Percentiles rank a stretch among this genome's conserved stretches.
These are phyloP conservation scores for Galagoides demidoff DNA, from an alignment of 2,797 vertebrate species.

Conservation along the genomic window DNA sequence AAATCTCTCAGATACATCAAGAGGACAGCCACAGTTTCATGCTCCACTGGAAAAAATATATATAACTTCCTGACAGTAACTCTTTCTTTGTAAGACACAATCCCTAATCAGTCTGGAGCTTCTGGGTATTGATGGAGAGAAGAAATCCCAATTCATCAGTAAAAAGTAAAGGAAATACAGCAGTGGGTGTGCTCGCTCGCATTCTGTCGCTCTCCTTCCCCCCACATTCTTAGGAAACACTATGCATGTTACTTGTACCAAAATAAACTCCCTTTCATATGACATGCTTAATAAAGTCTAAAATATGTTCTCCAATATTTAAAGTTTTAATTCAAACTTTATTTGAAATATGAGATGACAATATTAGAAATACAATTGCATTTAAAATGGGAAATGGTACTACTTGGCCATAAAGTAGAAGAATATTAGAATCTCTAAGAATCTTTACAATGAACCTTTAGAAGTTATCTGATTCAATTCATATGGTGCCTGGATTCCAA, in stretches of 20 bases:
- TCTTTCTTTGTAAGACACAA: slow-evolving; percentile 14
- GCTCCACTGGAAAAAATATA: slow-evolving; percentile 13
- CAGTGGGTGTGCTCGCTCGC: neutral
- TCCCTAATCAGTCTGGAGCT: slow-evolving; percentile 28
- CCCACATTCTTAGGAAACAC: slow-evolving; percentile 7
- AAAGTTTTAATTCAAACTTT: slow-evolving; percentile 6
- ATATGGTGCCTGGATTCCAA: slow-evolving; percentile 6
- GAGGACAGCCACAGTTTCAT: slow-evolving; percentile 46
- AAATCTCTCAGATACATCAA: slow-evolving; percentile 51
- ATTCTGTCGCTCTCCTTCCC: neutral
- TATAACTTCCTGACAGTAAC: slow-evolving; percentile 40
- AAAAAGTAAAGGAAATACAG: slow-evolving; percentile 34
- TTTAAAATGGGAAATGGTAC: slow-evolving; percentile 51
- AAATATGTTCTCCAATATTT: slow-evolving; percentile 49
- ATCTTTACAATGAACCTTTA: neutral
- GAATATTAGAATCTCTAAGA: neutral
- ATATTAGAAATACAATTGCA: neutral
- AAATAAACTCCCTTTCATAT: neutral
- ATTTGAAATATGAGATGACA: slow-evolving; percentile 44
- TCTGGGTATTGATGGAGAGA: neutral
- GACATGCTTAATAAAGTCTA: slow-evolving; percentile 8
- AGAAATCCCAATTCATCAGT: neutral
- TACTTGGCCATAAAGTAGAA: neutral
- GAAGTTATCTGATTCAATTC: neutral
- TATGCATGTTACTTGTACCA: neutral